Conservation (phyloP, 2,113 vertebrate genomes). For the Xenus cinereus region DNA sequence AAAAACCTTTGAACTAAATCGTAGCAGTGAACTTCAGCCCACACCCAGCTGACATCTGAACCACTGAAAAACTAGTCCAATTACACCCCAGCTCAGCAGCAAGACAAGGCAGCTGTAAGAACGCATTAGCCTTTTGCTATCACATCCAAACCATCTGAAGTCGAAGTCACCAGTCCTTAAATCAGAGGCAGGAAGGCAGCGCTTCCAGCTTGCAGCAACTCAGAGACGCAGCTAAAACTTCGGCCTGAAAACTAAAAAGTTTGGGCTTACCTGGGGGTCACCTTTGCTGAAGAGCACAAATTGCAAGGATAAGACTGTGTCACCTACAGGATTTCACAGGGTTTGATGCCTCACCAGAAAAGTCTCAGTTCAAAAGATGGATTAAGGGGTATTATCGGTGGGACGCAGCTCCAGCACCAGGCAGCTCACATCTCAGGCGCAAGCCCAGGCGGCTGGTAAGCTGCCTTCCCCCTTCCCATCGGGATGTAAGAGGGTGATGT, state of each 20-base stretch:
- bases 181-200: background rate
- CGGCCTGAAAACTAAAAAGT: background rate
- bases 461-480: background rate
- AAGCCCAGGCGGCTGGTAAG: background rate
- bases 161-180: background rate
- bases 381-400: background rate
- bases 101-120: background rate
- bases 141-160: constrained; percentile 21
- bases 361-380: background rate
- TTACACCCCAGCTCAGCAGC: background rate
- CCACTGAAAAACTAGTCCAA: constrained; percentile 15
- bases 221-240: background rate
- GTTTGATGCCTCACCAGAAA: background rate
- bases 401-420: background rate
- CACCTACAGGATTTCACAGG: background rate
- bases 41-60: constrained; percentile 46
- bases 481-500: background rate
- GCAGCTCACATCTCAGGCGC: background rate
- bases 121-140: background rate
- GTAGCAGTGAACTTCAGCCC: constrained; percentile 38
- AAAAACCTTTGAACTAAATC: constrained; percentile 54
- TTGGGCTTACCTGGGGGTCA: background rate
- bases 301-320: background rate
- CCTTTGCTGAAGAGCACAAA: background rate
- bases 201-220: background rate